Conservation (phyloP, 2,113 vertebrate species). For the Halcyon senegalensis region DNA sequence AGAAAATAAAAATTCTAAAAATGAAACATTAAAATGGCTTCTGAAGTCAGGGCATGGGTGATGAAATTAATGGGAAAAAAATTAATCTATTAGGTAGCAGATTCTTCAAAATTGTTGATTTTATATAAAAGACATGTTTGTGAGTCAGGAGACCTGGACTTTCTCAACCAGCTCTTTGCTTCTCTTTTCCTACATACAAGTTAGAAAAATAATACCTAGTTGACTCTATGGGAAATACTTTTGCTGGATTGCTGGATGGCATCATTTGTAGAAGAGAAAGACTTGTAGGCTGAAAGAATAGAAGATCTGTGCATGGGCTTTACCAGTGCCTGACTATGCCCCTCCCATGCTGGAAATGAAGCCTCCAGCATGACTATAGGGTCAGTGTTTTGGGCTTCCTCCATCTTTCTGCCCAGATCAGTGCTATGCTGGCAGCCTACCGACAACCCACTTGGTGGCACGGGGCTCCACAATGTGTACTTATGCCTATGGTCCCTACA, state of each 20-base stretch:
- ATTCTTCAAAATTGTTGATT: neutral
- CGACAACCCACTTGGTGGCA: neutral
- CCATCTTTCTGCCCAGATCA: neutral
- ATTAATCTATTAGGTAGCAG: neutral
- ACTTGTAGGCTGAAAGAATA: neutral
- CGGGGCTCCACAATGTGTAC: fast-evolving
- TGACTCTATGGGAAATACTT: neutral
- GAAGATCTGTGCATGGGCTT: neutral
- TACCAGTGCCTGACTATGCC: neutral
- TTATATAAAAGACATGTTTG: neutral
- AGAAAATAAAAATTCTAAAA: neutral
- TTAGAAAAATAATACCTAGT: fast-evolving
- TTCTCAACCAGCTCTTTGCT: neutral
- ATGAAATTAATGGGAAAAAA: neutral
- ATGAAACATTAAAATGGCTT: neutral
- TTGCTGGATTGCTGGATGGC: neutral
- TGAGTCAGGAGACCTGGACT: neutral
- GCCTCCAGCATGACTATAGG: neutral
- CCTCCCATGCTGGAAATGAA: neutral
- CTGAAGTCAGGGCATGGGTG: neutral
- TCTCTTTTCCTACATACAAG: neutral
- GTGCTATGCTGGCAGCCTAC: neutral
- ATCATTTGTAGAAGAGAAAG: neutral
- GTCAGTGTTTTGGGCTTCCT: neutral
- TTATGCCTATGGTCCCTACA: neutral